Base-by-base conservation (phyloP, 1,140 invertebrate species). In the Pararge aegeria region DNA sequence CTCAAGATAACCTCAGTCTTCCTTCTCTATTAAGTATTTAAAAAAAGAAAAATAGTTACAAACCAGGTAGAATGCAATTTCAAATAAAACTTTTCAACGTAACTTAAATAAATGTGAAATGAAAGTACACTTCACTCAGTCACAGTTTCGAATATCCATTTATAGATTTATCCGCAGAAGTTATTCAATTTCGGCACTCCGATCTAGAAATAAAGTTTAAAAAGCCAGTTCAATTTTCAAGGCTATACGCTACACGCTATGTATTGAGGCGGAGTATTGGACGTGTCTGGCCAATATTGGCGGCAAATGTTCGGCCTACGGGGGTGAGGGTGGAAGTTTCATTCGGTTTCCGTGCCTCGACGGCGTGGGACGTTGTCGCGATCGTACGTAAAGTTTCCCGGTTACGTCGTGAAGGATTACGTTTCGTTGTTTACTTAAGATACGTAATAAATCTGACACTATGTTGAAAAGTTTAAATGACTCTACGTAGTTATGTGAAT, bases 151-250 rank as follows among this genome's bases (percentile, higher is more conserved):
- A n/a, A 16, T 49, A 20, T 38, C 21, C 50, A 61, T 54, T 54
- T 61, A 30, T 49, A 21, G 30, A 55, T 55, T n/a, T n/a, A 54
- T 55, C 52, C 59, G 48, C 24, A 55, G 21, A 55, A 61, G 21
- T 61, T 61, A 63, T 63, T 52, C 40, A 63, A 63, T 63, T 57
- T 63, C 29, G 30, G 55, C 38, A 46, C 55, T 57, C 37, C 40
- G 30, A 55, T 50, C 16, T 24, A 37, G 27, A 55, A 57, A 57
- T 53, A 53, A 63, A 38, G 49, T 56, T 56, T 24, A 34, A 57
- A 56, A 57, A 30, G 13, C 53, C 16, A 29, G 49, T 63, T 63
- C 29, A 18, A 0, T 38, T 57, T 62, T 55, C 46, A 62, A 55
- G 53, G 53, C 21, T 42, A n/a, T n/a, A n/a, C n/a, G n/a, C n/a